Conservation (phyloP, 2,113 vertebrate genomes). For the Poicephalus gulielmi region DNA sequence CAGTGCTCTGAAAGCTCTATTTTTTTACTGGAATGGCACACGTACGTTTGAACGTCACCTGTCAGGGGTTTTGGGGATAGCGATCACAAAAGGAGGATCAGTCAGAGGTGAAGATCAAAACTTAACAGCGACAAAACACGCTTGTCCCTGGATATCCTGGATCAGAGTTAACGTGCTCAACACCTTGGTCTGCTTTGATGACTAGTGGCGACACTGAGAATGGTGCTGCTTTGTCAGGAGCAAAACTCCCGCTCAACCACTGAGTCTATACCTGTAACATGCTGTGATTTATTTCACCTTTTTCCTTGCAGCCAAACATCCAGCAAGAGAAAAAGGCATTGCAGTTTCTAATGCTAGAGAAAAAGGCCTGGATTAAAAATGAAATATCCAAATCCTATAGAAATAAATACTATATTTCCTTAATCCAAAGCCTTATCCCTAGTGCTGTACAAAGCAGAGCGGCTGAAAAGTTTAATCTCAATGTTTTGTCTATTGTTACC, state of each 20-base stretch:
- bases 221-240: conserved; percentile 30
- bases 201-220: conserved; percentile 10
- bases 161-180: conserved; percentile 56
- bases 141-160: conserved; percentile 56
- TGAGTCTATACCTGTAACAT: not conserved
- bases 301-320: not conserved
- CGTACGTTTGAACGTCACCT: conserved; percentile 34
- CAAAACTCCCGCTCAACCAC: conserved; percentile 17
- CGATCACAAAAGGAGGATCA: conserved; percentile 58
- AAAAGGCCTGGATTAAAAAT: not conserved
- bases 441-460: not conserved
- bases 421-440: not conserved
- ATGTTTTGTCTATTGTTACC: not conserved
- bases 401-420: not conserved
- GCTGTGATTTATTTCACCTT: not conserved
- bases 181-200: conserved; percentile 63
- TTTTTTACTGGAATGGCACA: not conserved
- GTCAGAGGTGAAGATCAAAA: conserved; percentile 66
- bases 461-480: not conserved
- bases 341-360: not conserved
- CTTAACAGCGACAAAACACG: conserved; percentile 13
- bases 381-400: not conserved
- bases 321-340: not conserved
- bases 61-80: conserved; percentile 40
- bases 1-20: conserved; percentile 30